These are phyloP conservation scores for Lacanobia wlatinum DNA, from an alignment of 2,888 invertebrate genomes.

Conservation along the genomic window DNA sequence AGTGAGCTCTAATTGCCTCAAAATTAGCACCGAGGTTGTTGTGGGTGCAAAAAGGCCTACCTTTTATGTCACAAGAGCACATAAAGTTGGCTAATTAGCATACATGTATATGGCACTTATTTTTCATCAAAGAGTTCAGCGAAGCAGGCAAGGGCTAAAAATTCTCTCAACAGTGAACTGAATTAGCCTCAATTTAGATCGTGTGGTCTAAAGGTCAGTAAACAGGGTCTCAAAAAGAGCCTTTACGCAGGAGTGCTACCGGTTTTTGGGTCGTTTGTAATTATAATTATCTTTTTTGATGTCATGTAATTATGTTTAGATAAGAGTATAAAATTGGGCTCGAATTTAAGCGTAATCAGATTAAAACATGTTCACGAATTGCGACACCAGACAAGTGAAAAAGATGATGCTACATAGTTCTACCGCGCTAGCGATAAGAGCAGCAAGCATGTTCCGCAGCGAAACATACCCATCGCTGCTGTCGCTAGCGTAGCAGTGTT, in stretches of 20 bases:
- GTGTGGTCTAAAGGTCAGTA: conserved; percentile 34
- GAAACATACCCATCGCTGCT: too few species aligned
- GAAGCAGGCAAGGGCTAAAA: conserved; percentile 43
- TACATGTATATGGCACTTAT: conserved; percentile 57
- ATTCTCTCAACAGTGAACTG: conserved; percentile 32
- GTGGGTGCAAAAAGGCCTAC: conserved; percentile 32
- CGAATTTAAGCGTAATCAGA: conserved; percentile 5
- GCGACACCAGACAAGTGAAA: neutral
- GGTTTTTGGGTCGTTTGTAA: conserved; percentile 29
- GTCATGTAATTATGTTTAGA: conserved; percentile 19
- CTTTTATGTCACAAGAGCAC: conserved; percentile 41
- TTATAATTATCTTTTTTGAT: conserved; percentile 45
- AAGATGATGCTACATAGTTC: too few species aligned
- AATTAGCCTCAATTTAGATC: conserved; percentile 58
- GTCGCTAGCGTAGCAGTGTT: too few species aligned
- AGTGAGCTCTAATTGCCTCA: conserved; percentile 34
- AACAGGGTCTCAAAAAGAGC: conserved; percentile 8
- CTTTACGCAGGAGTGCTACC: conserved; percentile 23
- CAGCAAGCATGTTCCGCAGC: too few species aligned
- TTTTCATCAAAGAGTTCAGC: conserved; percentile 61
- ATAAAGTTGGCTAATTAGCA: conserved; percentile 66
- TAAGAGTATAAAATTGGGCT: neutral
- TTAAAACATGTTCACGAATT: neutral
- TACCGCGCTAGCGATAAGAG: too few species aligned
- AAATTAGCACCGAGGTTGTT: conserved; percentile 34